phyloP scores from a whole-genome alignment of 2,797 vertebrate species.

The Thamnophis elegans region DNA sequence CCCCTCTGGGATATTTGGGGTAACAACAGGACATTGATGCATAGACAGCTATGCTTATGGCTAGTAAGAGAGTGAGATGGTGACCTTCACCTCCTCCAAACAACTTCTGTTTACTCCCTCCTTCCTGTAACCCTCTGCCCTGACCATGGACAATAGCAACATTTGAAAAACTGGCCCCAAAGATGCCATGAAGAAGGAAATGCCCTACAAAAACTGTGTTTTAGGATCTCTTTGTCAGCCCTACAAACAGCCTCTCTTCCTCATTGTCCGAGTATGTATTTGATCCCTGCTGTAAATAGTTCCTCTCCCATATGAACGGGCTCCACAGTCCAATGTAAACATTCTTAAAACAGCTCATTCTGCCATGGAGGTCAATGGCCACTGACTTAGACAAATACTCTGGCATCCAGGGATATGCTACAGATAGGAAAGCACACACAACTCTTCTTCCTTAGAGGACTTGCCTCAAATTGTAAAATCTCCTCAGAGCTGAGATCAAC shows the following conservation, averaged over 20 bases:
- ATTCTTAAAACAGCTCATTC: slow-evolving; percentile 23
- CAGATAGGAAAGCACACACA: not conserved
- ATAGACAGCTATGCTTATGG: not conserved
- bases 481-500: not conserved
- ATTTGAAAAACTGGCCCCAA: slow-evolving; percentile 28
- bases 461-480: not conserved
- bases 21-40: not conserved
- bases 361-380: slow-evolving; percentile 7
- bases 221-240: slow-evolving; percentile 2
- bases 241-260: not conserved
- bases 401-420: not conserved
- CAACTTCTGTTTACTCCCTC: not conserved
- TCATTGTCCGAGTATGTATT: not conserved
- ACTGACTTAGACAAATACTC: slow-evolving; percentile 7
- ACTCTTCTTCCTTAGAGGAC: not conserved
- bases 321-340: slow-evolving; percentile 16
- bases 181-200: not conserved
- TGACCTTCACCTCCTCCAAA: not conserved
- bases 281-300: not conserved
- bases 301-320: slow-evolving; percentile 14
- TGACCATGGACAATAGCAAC: not conserved
- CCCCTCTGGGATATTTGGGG: not conserved
- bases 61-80: not conserved
- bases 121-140: not conserved
- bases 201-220: not conserved